Conservation (phyloP, 2,888 invertebrate genomes). For the Salticus scenicus region DNA sequence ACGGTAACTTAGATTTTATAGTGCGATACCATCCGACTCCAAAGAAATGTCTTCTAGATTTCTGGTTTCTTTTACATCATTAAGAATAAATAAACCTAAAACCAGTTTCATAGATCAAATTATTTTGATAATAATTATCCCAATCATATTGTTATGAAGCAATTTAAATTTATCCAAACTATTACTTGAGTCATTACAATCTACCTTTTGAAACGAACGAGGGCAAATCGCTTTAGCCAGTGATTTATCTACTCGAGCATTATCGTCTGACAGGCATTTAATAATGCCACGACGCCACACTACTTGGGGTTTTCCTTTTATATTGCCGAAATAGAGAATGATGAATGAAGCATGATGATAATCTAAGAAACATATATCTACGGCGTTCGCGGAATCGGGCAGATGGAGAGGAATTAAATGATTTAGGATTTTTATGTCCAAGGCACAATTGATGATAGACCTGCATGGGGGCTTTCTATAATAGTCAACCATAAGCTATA, state of each 20-base stretch:
- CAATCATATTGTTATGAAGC: too few species aligned
- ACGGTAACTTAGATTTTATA: too few species aligned
- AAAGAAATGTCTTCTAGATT: too few species aligned
- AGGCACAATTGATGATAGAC: not conserved
- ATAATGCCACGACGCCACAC: constrained; percentile 34
- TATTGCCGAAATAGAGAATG: constrained; percentile 62
- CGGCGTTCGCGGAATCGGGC: constrained; percentile 30
- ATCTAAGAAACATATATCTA: constrained; percentile 57
- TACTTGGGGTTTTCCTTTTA: constrained; percentile 31
- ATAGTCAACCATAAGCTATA: not conserved
- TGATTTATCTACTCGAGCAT: constrained; percentile 47
- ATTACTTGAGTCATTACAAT: not conserved
- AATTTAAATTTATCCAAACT: not conserved
- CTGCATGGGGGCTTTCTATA: not conserved
- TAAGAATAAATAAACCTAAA: too few species aligned
- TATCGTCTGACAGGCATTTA: constrained; percentile 63
- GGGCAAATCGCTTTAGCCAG: not conserved
- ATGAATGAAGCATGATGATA: constrained; percentile 61
- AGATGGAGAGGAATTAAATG: constrained; percentile 24
- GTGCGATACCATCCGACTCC: too few species aligned
- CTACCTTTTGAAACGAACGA: not conserved
- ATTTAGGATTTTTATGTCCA: constrained; percentile 32
- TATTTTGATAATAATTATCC: too few species aligned
- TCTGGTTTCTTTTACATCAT: too few species aligned
- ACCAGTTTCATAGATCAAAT: too few species aligned